Evolutionary conservation across 1,140 invertebrate genomes (phyloP).

Genomic region (Mactra quadrangularis): DNA sequence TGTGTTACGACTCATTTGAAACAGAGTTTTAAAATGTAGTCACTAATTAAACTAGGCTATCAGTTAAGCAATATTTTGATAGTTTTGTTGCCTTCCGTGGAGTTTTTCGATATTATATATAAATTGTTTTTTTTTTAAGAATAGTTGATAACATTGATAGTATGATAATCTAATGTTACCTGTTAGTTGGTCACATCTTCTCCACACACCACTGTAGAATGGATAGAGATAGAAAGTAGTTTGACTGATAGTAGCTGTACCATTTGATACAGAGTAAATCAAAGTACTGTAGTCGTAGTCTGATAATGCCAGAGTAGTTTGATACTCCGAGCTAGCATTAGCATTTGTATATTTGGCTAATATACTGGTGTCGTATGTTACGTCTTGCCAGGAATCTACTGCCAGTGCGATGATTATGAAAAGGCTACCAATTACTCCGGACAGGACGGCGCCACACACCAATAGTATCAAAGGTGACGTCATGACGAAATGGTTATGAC

Average conservation of each 20-base stretch:
- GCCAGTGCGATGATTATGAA: constrained; percentile 50
- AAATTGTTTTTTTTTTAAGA: too few species aligned
- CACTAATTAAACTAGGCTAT: too few species aligned
- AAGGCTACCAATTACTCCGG: constrained; percentile 41
- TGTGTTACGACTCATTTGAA: too few species aligned
- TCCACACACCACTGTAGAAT: constrained; percentile 47
- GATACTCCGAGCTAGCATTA: constrained; percentile 40
- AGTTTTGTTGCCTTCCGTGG: too few species aligned
- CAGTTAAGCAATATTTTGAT: too few species aligned
- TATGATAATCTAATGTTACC: too few species aligned
- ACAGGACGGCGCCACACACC: constrained; percentile 45
- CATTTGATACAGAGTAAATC: not conserved
- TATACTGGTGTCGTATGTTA: constrained; percentile 17
- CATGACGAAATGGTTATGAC: constrained; percentile 6
- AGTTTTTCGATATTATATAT: too few species aligned
- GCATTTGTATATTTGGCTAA: constrained; percentile 12
- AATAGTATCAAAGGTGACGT: constrained; percentile 48
- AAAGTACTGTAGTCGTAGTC: constrained; percentile 19
- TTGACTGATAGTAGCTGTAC: constrained; percentile 11
- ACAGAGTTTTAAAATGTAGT: too few species aligned
- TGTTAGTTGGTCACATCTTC: constrained; percentile 48
- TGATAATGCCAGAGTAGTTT: constrained; percentile 19
- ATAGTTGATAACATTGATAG: too few species aligned
- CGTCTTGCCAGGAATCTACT: constrained; percentile 43
- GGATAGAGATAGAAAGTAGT: constrained; percentile 30